Evolutionary conservation across 2,113 vertebrate genomes (phyloP).

Genomic region (Passer montanus): DNA sequence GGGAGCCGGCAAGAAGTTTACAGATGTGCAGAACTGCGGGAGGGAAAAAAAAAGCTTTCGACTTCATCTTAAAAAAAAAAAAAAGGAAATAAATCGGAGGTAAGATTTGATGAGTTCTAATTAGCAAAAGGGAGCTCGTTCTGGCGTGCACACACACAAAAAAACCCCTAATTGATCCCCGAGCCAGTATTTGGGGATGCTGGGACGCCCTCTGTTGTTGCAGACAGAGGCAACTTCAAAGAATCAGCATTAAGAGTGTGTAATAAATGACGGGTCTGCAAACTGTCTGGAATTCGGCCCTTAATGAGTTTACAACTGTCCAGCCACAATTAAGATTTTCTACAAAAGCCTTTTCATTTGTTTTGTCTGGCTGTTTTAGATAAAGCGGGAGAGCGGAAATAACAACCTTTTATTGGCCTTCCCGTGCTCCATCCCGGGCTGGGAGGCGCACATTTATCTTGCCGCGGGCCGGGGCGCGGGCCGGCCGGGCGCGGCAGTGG

Average conservation of each 20-base stretch:
- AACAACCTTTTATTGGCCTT: conserved; percentile 89
- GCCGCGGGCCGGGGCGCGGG: background rate
- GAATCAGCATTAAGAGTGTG: conserved; percentile 85
- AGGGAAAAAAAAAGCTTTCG: background rate
- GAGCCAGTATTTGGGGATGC: conserved; percentile 61
- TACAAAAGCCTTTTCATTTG: conserved; percentile 87
- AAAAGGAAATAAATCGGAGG: background rate
- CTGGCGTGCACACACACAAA: background rate
- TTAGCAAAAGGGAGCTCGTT: conserved; percentile 29
- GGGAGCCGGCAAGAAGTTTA: conserved; percentile 51
- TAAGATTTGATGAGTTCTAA: conserved; percentile 47
- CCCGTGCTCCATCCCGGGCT: conserved; percentile 75
- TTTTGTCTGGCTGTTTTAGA: conserved; percentile 87
- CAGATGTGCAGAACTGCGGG: conserved; percentile 42
- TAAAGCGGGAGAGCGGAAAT: conserved; percentile 93
- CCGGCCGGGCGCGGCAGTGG: background rate
- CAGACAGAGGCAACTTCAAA: conserved; percentile 89
- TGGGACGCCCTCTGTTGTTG: conserved; percentile 85
- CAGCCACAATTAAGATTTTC: conserved; percentile 88
- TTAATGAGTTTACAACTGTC: conserved; percentile 98
- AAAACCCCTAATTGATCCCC: conserved; percentile 58
- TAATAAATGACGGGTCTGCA: conserved; percentile 95
- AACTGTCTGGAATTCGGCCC: conserved; percentile 97
- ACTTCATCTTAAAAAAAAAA: background rate
- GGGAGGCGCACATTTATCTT: conserved; percentile 76